These are phyloP conservation scores for Heterocephalus glaber DNA, from an alignment of 2,113 vertebrate species.

Conservation along the genomic window DNA sequence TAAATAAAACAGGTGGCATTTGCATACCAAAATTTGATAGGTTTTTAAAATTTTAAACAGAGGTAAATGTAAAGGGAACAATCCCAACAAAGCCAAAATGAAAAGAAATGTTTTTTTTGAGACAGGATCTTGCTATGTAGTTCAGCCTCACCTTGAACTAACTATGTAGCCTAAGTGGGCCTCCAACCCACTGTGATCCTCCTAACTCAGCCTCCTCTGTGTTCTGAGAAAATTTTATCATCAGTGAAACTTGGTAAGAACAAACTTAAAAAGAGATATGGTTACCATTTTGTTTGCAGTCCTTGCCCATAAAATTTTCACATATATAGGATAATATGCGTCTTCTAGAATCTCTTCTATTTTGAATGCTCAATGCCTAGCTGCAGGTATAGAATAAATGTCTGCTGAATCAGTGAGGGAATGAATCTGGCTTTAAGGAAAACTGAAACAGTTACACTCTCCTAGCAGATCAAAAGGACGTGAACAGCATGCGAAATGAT, in stretches of 20 bases:
- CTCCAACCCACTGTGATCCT: background rate
- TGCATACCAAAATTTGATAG: constrained; percentile 6
- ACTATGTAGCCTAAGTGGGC: background rate
- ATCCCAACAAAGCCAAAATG: background rate
- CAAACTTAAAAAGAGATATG: background rate
- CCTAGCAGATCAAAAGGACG: background rate
- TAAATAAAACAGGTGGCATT: background rate
- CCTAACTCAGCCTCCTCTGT: background rate
- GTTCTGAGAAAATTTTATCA: background rate
- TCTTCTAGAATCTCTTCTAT: background rate
- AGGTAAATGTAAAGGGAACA: background rate
- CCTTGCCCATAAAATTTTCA: background rate
- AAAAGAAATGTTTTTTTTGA: background rate
- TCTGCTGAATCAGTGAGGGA: background rate
- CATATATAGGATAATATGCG: background rate
- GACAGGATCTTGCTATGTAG: background rate
- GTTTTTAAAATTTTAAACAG: constrained; percentile 20
- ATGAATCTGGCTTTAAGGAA: background rate
- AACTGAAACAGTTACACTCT: background rate
- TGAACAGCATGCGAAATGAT: background rate
- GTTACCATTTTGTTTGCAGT: background rate
- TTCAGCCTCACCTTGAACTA: background rate
- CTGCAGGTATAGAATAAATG: background rate
- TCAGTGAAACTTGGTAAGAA: background rate
- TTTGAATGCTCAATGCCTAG: background rate